A percentile compares a stretch with the other conserved stretches of the same genome.
Evolutionary conservation across 2,113 vertebrate species (phyloP).

Genomic region (Serinus canaria): DNA sequence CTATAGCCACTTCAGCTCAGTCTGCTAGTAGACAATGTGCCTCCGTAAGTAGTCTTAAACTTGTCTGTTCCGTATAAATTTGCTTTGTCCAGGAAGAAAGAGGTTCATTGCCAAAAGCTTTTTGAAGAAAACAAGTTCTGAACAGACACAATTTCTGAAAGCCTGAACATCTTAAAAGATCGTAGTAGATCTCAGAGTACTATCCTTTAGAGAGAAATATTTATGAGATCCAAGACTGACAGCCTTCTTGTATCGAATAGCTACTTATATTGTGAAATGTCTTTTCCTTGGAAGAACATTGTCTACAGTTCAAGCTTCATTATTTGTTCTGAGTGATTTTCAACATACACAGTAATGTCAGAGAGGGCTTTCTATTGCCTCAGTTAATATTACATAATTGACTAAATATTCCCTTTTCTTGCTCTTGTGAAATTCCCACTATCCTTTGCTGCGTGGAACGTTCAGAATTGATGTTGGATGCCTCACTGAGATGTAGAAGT

Average conservation of each 20-base stretch:
- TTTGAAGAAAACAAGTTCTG: constrained; percentile 52
- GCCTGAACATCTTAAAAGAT: constrained; percentile 40
- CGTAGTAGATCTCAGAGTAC: background rate
- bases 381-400: background rate
- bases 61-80: constrained; percentile 66
- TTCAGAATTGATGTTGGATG: background rate
- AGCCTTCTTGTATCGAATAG: background rate
- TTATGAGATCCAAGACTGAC: constrained; percentile 8
- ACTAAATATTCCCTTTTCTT: constrained; percentile 17
- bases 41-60: constrained; percentile 43
- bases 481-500: background rate
- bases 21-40: constrained; percentile 42
- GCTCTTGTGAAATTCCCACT: background rate
- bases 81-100: constrained; percentile 48
- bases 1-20: constrained; percentile 29
- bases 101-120: constrained; percentile 33
- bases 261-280: constrained; percentile 17
- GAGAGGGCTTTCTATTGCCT: background rate
- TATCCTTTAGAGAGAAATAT: constrained; percentile 39
- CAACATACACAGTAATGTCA: background rate
- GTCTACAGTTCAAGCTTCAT: background rate
- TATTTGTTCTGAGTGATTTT: constrained; percentile 29
- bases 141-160: constrained; percentile 26
- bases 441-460: background rate
- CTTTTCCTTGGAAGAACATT: background rate